Evolutionary conservation across 1,140 invertebrate species (phyloP).

Genomic region (Macrostomum lignano): DNA sequence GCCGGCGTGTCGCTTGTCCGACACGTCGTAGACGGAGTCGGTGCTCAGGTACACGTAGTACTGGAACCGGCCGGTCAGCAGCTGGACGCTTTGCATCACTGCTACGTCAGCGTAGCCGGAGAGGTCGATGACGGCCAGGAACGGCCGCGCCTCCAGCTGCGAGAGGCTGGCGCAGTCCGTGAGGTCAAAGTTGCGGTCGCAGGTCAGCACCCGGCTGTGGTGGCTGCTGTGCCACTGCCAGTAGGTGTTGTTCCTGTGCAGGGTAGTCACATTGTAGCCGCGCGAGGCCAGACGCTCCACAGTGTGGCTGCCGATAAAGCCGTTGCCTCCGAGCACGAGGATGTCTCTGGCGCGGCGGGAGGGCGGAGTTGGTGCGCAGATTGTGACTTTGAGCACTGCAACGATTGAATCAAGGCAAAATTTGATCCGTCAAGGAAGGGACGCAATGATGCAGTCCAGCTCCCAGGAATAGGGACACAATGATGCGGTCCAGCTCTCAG

Average conservation of each 20-base stretch:
- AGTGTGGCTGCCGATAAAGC: constrained; percentile 26
- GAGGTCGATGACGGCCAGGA: constrained; percentile 9
- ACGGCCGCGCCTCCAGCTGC: too few relatives aligned
- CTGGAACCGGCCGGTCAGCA: constrained; percentile 16
- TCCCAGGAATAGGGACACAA: too few relatives aligned
- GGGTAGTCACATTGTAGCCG: constrained; percentile 15
- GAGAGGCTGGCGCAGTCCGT: constrained; percentile 15
- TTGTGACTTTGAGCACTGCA: too few relatives aligned
- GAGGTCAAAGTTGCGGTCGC: constrained; percentile 23
- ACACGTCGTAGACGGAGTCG: constrained; percentile 32
- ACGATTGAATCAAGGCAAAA: too few relatives aligned
- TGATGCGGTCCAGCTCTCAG: too few relatives aligned
- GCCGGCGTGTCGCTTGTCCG: constrained; percentile 13
- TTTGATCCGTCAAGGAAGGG: too few relatives aligned
- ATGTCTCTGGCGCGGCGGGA: too few relatives aligned
- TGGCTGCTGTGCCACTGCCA: constrained; percentile 21
- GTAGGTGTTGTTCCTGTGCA: constrained; percentile 30
- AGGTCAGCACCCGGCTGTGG: constrained; percentile 16
- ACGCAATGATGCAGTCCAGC: too few relatives aligned
- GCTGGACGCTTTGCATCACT: constrained; percentile 14
- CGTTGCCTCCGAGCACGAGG: constrained; percentile 30
- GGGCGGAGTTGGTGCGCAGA: too few relatives aligned
- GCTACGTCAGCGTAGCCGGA: constrained; percentile 18
- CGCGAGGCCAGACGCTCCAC: constrained; percentile 15
- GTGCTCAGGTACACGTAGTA: constrained; percentile 30